Evolutionary conservation across 2,113 vertebrate genomes (phyloP).

Genomic region (Sinocyclocheilus maitianheensis): DNA sequence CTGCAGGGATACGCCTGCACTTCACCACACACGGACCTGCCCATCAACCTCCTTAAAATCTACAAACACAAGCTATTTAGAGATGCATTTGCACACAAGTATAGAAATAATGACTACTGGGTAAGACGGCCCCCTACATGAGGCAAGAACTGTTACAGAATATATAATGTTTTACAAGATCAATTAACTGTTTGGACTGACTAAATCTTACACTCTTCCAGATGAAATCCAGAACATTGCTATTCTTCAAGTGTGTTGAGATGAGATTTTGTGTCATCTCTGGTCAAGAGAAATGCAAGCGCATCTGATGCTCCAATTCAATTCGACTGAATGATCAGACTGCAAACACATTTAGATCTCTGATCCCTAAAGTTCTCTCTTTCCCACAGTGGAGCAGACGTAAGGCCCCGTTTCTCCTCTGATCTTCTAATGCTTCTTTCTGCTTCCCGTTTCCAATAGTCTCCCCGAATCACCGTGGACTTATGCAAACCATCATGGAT

Average conservation of each 20-base stretch:
- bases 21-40: background rate
- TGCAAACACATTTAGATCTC: background rate
- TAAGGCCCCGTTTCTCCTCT: background rate
- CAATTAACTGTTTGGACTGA: background rate
- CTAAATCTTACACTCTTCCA: too few species aligned
- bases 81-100: background rate
- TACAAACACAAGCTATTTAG: background rate
- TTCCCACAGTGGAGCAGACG: background rate
- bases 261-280: too few species aligned
- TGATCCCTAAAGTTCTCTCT: background rate
- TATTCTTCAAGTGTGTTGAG: background rate
- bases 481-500: conserved; percentile 44
- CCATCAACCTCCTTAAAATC: background rate
- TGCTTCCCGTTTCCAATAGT: background rate
- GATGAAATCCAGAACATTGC: too few species aligned
- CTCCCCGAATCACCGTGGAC: background rate
- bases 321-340: background rate
- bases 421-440: background rate
- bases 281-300: too few species aligned
- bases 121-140: background rate
- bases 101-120: background rate
- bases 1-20: background rate
- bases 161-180: too few species aligned
- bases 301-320: too few species aligned
- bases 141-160: background rate